Evolutionary conservation across 2,113 vertebrate species (phyloP).

Genomic region (Antigone vipio): DNA sequence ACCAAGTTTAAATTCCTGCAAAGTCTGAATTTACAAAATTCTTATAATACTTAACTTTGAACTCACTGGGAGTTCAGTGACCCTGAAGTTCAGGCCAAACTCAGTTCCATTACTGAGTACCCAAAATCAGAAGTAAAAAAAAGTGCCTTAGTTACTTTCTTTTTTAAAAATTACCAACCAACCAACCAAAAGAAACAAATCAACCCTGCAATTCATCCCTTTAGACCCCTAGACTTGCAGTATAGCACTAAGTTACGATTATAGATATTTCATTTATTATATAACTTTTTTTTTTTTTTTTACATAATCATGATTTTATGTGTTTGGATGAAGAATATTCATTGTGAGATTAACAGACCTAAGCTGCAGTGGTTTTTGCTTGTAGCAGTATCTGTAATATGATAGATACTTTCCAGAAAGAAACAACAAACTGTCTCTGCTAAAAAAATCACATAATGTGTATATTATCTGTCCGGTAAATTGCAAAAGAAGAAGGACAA

Average conservation of each 20-base stretch:
- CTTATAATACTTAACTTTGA: background rate
- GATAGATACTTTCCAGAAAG: background rate
- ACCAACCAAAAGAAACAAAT: background rate
- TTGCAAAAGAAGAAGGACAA: background rate
- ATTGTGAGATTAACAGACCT: background rate
- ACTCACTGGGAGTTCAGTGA: background rate
- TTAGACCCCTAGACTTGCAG: background rate
- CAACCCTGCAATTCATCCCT: background rate
- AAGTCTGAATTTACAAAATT: background rate
- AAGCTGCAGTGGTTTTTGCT: background rate
- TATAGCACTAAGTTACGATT: background rate
- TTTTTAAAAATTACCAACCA: background rate
- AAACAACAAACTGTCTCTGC: background rate
- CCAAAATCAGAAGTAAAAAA: background rate
- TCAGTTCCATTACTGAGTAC: rapidly evolving
- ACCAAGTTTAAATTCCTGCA: background rate
- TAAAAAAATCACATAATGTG: background rate
- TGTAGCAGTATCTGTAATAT: background rate
- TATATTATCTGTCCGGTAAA: background rate
- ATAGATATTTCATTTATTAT: background rate
- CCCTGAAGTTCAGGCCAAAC: background rate
- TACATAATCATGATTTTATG: background rate
- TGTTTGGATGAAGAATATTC: background rate
- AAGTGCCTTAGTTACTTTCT: background rate
- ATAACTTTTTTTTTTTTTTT: background rate